phyloP scores from a whole-genome alignment of 2,113 vertebrate genomes.

The Mesitornis unicolor region DNA sequence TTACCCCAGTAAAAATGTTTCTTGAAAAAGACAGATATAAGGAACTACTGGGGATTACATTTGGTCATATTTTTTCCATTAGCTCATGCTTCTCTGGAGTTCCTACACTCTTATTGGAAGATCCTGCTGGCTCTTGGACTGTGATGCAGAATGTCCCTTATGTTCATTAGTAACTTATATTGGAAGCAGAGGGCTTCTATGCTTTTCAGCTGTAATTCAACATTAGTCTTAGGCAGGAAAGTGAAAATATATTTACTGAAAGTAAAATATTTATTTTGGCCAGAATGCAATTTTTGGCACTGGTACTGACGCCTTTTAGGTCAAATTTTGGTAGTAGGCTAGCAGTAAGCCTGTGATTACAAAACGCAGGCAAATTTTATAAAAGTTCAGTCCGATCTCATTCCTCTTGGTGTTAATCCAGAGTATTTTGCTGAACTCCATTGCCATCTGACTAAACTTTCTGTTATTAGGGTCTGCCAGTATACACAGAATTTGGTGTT shows the following conservation, averaged over 20 bases:
- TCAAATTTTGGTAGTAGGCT: slow-evolving; percentile 18
- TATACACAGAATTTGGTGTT: not conserved
- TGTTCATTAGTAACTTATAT: not conserved
- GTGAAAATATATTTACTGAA: slow-evolving; percentile 42
- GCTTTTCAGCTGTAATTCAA: not conserved
- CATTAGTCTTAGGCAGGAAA: not conserved
- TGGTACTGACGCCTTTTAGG: not conserved
- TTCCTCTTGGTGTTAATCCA: not conserved
- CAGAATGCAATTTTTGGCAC: slow-evolving; percentile 1
- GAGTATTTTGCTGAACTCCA: not conserved
- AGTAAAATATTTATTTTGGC: slow-evolving; percentile 46
- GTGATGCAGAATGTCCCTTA: not conserved
- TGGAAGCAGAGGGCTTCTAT: slow-evolving; percentile 17
- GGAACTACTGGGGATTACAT: not conserved
- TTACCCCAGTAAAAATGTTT: not conserved
- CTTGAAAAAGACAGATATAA: not conserved
- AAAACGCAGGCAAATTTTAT: not conserved
- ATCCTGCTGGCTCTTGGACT: not conserved
- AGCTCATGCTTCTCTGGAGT: not conserved
- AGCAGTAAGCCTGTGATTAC: not conserved
- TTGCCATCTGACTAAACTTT: not conserved
- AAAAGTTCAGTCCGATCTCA: not conserved
- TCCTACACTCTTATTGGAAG: not conserved
- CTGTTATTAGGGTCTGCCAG: not conserved
- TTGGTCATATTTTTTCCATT: not conserved